Evolutionary conservation across 2,888 invertebrate genomes (phyloP).

Genomic region (Hoplodrina blanda): DNA sequence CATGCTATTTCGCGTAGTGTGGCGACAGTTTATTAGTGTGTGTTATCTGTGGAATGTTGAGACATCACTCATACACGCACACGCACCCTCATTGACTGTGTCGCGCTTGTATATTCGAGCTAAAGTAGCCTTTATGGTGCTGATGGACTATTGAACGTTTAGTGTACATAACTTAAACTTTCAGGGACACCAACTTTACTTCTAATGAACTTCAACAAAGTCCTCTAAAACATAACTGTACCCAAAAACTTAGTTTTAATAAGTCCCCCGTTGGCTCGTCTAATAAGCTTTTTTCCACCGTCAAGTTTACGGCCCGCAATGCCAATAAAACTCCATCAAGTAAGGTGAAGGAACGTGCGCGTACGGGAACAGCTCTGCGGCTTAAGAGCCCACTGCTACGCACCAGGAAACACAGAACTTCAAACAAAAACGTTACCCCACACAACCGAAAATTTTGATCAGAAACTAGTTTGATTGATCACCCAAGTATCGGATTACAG

Average conservation of each 20-base stretch:
- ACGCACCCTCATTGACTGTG: too few species aligned
- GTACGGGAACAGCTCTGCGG: conserved; percentile 51
- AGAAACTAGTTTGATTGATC: conserved; percentile 45
- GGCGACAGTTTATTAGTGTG: too few species aligned
- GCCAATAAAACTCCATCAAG: conserved; percentile 84
- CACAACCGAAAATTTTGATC: not conserved
- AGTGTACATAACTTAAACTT: conserved; percentile 26
- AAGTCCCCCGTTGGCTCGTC: conserved; percentile 68
- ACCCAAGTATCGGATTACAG: conserved; percentile 40
- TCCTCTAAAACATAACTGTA: conserved; percentile 46
- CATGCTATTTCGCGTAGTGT: too few species aligned
- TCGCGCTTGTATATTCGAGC: too few species aligned
- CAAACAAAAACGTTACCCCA: conserved; percentile 18
- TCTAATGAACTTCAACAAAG: conserved; percentile 52
- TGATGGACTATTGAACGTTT: too few species aligned
- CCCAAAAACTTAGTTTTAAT: conserved; percentile 75
- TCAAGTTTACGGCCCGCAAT: conserved; percentile 78
- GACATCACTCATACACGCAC: too few species aligned
- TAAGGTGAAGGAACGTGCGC: conserved; percentile 66
- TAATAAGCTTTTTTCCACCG: conserved; percentile 79
- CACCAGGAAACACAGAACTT: conserved; percentile 41
- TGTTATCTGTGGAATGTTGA: too few species aligned
- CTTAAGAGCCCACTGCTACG: conserved; percentile 50
- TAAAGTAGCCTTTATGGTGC: too few species aligned
- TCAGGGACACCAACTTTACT: conserved; percentile 34